Evolutionary conservation across 2,113 vertebrate species (phyloP), one percentile per base, ranked within the genome.

Genomic region (Orycteropus afer): DNA sequence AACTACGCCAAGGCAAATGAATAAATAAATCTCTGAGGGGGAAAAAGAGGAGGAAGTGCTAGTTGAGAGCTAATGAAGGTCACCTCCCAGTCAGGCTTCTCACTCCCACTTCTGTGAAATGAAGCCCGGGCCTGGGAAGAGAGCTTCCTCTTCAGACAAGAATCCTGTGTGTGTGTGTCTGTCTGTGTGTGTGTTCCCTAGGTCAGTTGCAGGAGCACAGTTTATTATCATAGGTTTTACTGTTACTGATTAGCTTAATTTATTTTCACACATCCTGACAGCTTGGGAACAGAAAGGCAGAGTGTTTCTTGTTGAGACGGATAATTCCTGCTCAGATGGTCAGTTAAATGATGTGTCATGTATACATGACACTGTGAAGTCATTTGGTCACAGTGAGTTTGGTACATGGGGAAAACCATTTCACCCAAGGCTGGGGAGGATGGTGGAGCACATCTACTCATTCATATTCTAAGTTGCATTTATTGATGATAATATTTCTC

Each of bases 11-110:
- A 96, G 77, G 82, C 87, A 90, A 97, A 90, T 82, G 94, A 97
- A 97, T 87, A 97, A 94, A 97, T 97, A 97, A 97, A 97, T 97
- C 95, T 97, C 91, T 53, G 69, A 81, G 42, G 61, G 78, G 53
- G 89, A 94, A 91, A 86, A 95, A 85, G 83, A 91, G 65, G 65
- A 96, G 91, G 90, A 96, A 96, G 84, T 40, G 11, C 42, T 3
- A 4, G 42, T 78, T 93, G 55, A 51, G 87, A 97, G 88, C 89
- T 96, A 96, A 95, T 95, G 97, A 94, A 95, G 85, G 95, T 92
- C 93, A 96, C 67, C 55, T 90, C 93, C 95, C 81, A 95, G 86
- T 37, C 77, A 71, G 53, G 32, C 65, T 55, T 86, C 83, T 49
- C 81, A 47, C 74, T 86, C 79, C 53, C 71, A 45, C 85, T 89